Evolutionary conservation across 1,140 invertebrate species (phyloP), one percentile per base, ranked within the genome.

Genomic region (Trissolcus basalis): DNA sequence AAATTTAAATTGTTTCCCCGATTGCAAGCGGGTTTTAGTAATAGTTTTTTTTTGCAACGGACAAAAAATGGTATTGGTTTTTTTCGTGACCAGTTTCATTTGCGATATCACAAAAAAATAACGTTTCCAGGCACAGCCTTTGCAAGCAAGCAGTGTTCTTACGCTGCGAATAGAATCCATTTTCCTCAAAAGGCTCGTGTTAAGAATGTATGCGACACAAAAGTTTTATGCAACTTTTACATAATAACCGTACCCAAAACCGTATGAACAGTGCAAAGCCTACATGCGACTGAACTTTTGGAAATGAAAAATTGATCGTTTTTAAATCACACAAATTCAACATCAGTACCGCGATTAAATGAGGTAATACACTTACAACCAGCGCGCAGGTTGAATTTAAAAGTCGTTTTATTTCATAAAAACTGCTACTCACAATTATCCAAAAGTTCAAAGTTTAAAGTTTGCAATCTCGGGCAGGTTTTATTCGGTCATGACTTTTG

Each of bases 181-280:
- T 69, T 60, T 49, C 56, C 54, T 54, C 45, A 49, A 59, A 69
- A 59, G 49, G 59, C 19, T 58, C 4, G 15, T 47, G 32, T 60
- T 60, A 69, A 55, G 50, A 54, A 48, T 60, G 65, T 49, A 60
- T 55, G 43, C 35, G 65, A 69, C 55, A 69, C 35, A 27, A 60
- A 36, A 54, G 49, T 59, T 60, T 16, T 13, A 60, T 60, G 47
- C 56, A 60, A 60, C 49, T 69, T 60, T 69, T 51, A 54, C 10
- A 16, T 1, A 12, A 45, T 13, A 45, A 19, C 9, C 8, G 19
- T 27, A 27, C 19, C 19, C 6, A 27, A n/a, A 32, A 36, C 19
- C 44, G 16, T 32, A 32, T 54, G 41, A 45, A 61, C 50, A 49
- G 14, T 43, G 48, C 50, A 51, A 43, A 33, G 36, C 12, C 41